Evolutionary conservation across 30 jellyfish, hydroid and myxozoan species (phyloP), one percentile per base, ranked within the genome.

Genomic region (Euphysa ruthae): DNA sequence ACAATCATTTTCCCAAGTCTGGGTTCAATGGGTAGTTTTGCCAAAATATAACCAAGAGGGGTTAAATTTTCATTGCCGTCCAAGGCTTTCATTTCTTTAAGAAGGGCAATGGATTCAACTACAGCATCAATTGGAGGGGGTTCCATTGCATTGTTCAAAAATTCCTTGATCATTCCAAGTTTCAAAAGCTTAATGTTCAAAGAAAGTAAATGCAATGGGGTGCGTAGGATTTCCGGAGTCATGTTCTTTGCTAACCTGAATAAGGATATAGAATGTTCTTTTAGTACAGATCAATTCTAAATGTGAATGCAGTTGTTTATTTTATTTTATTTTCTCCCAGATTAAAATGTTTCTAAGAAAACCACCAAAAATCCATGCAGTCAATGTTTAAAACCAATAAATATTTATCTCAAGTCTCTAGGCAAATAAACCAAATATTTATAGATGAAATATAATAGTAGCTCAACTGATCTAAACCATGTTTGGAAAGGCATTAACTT

Each of bases 101-200:
- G 64, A 50, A 79, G 30, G 29, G 78, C 92, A 42, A 86, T 58
- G 15, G 96, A 86, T 44, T 86, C 96, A 70, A 86, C 73, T 4
- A 86, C 94, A 44, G 96, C 96, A 72, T 86, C 94, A 43, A 86
- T 69, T 3, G 96, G 94, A 1, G 96, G 96, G 12, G 96, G 94
- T 56, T 86, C 96, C 26, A 86, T 28, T 0, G 96, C 96, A 64
- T 86, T 86, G 75, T 79, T 79, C 28, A 86, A 71, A 54, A 86
- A 78, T 8, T 71, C 87, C 61, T 65, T 74, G 33, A 86, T 80
- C 24, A 71, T 78, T 15, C 96, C 96, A 14, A 86, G 73, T 56
- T 86, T 86, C 49, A 86, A 68, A 57, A 86, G 70, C 49, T 86
- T 86, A 34, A 86, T 86, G 24, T 51, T 69, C 66, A 86, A 63